A percentile compares a stretch with the other conserved stretches of the same genome.
Conservation (phyloP, 2,797 vertebrate species). For the Numenius phaeopus region DNA sequence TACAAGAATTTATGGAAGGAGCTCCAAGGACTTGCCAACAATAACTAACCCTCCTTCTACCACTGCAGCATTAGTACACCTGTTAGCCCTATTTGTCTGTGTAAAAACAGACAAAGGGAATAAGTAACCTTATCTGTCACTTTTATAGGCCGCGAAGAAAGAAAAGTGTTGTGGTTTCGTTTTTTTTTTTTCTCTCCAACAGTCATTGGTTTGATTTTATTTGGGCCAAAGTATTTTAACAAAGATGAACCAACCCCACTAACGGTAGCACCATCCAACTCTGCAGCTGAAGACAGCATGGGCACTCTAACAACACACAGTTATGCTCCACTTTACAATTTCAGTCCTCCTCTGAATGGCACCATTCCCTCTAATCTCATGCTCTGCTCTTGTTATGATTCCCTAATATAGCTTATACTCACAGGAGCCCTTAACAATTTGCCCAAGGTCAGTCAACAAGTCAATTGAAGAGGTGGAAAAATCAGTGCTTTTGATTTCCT, state of each 20-base stretch:
- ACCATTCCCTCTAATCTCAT: background rate
- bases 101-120: background rate
- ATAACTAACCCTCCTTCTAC: background rate
- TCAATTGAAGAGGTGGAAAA: slow-evolving; percentile 36
- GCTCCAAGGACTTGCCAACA: background rate
- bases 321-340: background rate
- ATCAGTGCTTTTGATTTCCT: slow-evolving; percentile 35
- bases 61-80: background rate
- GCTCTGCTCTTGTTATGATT: background rate
- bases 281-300: background rate
- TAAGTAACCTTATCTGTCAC: background rate
- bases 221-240: background rate
- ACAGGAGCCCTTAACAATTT: background rate
- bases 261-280: background rate
- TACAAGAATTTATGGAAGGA: background rate
- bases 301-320: background rate
- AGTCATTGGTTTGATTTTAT: background rate
- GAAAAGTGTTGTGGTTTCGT: background rate
- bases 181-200: background rate
- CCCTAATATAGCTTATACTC: background rate
- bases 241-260: background rate
- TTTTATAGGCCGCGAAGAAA: background rate
- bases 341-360: background rate
- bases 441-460: slow-evolving; percentile 34
- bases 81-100: background rate